Evolutionary conservation across 2,888 invertebrate genomes (phyloP).

Genomic region (Eustalomyia histrio): DNA sequence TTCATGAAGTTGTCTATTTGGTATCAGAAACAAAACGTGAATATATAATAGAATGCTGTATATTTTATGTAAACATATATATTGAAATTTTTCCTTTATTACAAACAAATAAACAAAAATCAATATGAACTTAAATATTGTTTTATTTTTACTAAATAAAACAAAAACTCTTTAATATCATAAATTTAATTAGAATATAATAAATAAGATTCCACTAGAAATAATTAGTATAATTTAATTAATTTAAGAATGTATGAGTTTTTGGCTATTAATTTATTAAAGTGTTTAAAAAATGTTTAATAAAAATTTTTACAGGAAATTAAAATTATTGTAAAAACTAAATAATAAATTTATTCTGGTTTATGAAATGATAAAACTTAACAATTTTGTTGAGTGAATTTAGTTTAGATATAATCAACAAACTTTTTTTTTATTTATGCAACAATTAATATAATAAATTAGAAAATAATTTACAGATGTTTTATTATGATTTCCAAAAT

Average conservation of each 20-base stretch:
- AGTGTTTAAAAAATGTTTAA: slow-evolving; percentile 4
- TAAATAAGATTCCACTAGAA: slow-evolving; percentile 25
- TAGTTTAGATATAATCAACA: no score
- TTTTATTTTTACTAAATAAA: neutral
- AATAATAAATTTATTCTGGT: no score
- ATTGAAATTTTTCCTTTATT: slow-evolving; percentile 14
- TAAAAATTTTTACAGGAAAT: neutral
- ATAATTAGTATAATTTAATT: slow-evolving; percentile 30
- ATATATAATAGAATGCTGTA: slow-evolving; percentile 9
- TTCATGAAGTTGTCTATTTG: slow-evolving; percentile 58
- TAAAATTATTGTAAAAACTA: neutral
- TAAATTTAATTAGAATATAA: slow-evolving; percentile 39
- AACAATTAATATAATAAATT: no score
- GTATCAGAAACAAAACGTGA: slow-evolving; percentile 34
- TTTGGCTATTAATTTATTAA: slow-evolving; percentile 6
- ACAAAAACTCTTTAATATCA: slow-evolving; percentile 19
- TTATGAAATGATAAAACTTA: no score
- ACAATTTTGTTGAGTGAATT: no score
- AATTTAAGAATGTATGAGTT: slow-evolving; percentile 3
- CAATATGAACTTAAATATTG: neutral
- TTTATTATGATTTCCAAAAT: no score
- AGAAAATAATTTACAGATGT: no score
- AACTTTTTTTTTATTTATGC: no score
- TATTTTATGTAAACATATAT: slow-evolving; percentile 16
- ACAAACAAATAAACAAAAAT: slow-evolving; percentile 19